Percentiles rank a stretch among this genome's conserved stretches.
Conservation (phyloP, 2,888 invertebrate genomes). For the Nephrotoma flavescens region DNA sequence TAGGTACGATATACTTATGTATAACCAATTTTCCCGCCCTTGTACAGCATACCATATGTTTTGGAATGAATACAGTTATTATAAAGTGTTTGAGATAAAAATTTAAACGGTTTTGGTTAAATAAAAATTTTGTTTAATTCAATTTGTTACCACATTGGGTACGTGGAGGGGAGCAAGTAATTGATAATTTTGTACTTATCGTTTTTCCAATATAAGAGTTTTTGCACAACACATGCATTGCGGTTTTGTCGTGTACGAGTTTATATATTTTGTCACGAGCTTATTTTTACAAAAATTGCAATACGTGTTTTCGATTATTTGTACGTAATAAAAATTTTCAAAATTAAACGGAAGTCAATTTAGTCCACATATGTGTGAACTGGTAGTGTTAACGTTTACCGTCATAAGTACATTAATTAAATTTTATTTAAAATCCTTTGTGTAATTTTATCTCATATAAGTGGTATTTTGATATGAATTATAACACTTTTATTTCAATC, state of each 20-base stretch:
- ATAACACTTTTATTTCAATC: too few relatives aligned
- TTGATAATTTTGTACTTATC: background rate
- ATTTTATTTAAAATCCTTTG: too few relatives aligned
- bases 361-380: background rate
- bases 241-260: background rate
- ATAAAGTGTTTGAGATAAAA: background rate
- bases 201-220: background rate
- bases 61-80: background rate
- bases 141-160: background rate
- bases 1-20: background rate
- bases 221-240: background rate
- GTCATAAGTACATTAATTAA: too few relatives aligned
- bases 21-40: background rate
- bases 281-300: background rate
- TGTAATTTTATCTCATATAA: too few relatives aligned
- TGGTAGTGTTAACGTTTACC: background rate
- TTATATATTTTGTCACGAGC: background rate
- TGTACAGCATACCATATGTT: background rate
- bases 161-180: background rate
- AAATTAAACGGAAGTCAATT: background rate
- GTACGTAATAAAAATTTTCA: background rate
- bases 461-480: too few relatives aligned
- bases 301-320: background rate
- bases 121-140: background rate
- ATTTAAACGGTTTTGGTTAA: background rate